A percentile compares a stretch with the other conserved stretches of the same genome.
Conservation (phyloP, 2,888 invertebrate genomes). For the Rhagonycha lutea region DNA sequence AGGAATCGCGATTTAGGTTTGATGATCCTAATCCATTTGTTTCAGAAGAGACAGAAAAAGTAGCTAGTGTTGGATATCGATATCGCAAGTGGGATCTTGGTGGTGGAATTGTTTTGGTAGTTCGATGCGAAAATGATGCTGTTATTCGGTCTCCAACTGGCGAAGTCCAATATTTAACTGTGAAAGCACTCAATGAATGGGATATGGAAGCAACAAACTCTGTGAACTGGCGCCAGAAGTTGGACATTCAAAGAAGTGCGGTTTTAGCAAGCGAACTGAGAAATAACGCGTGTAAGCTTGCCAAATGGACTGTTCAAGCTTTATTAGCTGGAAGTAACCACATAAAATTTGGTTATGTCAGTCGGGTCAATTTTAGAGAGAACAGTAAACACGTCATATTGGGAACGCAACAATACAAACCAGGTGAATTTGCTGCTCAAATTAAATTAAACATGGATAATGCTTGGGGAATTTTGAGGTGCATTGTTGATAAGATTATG, state of each 20-base stretch:
- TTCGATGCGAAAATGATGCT: conserved; percentile 97
- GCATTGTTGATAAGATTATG: conserved; percentile 96
- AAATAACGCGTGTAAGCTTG: conserved; percentile 99
- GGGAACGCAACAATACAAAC: conserved; percentile 97
- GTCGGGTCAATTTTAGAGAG: conserved; percentile 89
- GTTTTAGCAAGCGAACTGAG: conserved; percentile 97
- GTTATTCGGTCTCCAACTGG: conserved; percentile 85
- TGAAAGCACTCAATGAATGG: conserved; percentile 99
- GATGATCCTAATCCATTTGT: conserved; percentile 92
- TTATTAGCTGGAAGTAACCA: conserved; percentile 95
- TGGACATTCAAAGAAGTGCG: conserved; percentile 97
- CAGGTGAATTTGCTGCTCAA: conserved; percentile 97
- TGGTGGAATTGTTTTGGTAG: conserved; percentile 85
- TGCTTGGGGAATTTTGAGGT: conserved; percentile 97
- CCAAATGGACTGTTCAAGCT: conserved; percentile 99
- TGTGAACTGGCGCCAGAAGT: conserved; percentile 97
- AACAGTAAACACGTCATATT: conserved; percentile 95
- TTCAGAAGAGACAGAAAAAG: conserved; percentile 89
- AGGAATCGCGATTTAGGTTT: conserved; percentile 85
- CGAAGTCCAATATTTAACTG: conserved; percentile 89
- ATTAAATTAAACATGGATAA: conserved; percentile 99
- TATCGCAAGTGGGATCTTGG: conserved; percentile 97
- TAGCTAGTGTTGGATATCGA: conserved; percentile 94
- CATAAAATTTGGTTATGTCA: conserved; percentile 99
- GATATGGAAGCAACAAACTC: conserved; percentile 95